A percentile compares a stretch with the other conserved stretches of the same genome.
Conservation (phyloP, 2,797 vertebrate species). For the Sardinella longiceps region DNA sequence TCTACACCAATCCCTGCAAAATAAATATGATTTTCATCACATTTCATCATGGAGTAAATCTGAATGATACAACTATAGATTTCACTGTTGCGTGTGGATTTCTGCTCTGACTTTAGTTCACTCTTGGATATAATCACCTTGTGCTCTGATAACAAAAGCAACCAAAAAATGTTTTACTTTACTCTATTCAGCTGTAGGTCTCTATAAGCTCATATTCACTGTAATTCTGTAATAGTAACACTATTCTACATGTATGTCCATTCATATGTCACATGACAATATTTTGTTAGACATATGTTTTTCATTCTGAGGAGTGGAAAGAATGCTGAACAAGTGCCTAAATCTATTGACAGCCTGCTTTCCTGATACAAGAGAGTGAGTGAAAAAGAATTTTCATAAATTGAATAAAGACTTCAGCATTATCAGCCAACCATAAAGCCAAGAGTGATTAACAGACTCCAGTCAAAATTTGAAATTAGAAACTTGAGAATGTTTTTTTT, state of each 20-base stretch:
- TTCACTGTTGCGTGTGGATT: neutral
- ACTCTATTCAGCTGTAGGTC: neutral
- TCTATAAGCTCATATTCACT: too few species aligned
- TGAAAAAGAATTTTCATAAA: neutral
- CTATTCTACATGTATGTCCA: neutral
- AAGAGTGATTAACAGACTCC: neutral
- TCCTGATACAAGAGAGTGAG: neutral
- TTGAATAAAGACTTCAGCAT: neutral
- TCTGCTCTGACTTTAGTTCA: neutral
- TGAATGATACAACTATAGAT: neutral
- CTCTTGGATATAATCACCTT: neutral
- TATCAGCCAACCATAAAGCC: neutral
- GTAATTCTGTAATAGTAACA: neutral
- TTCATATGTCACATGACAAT: neutral
- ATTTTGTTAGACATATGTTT: neutral
- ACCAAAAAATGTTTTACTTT: neutral
- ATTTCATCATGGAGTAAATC: too few species aligned
- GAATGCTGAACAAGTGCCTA: neutral
- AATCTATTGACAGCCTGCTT: neutral
- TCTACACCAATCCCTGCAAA: slow-evolving; percentile 81
- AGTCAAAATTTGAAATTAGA: neutral
- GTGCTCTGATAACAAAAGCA: neutral
- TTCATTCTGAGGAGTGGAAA: neutral
- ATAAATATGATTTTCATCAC: neutral
- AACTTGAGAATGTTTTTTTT: neutral